Evolutionary conservation across 1,140 invertebrate species (phyloP).

Genomic region (Ctenoplectra terminalis): DNA sequence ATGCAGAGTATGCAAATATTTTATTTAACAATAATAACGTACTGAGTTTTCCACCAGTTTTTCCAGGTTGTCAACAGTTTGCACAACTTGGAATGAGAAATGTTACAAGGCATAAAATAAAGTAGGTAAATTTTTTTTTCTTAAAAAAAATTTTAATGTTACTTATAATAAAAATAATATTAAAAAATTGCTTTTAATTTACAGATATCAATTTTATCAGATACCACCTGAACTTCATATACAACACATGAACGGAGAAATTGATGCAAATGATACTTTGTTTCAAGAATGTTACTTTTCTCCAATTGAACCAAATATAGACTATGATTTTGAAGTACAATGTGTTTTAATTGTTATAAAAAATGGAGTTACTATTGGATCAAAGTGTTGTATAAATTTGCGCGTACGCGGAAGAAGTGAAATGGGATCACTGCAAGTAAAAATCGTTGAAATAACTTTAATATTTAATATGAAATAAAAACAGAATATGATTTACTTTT

Average conservation of each 20-base stretch:
- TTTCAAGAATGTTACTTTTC: constrained; percentile 69
- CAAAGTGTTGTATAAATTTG: constrained; percentile 46
- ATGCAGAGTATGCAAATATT: constrained; percentile 68
- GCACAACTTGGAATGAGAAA: constrained; percentile 68
- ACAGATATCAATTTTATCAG: constrained; percentile 66
- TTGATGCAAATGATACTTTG: constrained; percentile 71
- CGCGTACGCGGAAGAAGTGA: constrained; percentile 61
- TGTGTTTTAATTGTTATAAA: constrained; percentile 56
- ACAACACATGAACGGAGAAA: constrained; percentile 48
- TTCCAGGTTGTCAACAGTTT: constrained; percentile 57
- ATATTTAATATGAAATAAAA: background rate
- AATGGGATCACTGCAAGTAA: constrained; percentile 70
- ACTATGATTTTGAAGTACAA: constrained; percentile 68
- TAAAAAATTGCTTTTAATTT: background rate
- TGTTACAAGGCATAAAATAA: constrained; percentile 68
- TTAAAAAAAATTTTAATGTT: background rate
- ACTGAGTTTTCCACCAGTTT: constrained; percentile 64
- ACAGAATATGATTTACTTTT: too few relatives aligned
- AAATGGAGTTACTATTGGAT: constrained; percentile 31
- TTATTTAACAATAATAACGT: constrained; percentile 55
- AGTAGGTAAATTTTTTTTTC: constrained; percentile 57
- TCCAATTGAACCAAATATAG: constrained; percentile 52
- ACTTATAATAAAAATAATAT: background rate
- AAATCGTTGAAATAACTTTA: constrained; percentile 2
- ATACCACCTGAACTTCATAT: constrained; percentile 61